phyloP scores from a whole-genome alignment of 2,888 invertebrate species.

The Cancer borealis region DNA sequence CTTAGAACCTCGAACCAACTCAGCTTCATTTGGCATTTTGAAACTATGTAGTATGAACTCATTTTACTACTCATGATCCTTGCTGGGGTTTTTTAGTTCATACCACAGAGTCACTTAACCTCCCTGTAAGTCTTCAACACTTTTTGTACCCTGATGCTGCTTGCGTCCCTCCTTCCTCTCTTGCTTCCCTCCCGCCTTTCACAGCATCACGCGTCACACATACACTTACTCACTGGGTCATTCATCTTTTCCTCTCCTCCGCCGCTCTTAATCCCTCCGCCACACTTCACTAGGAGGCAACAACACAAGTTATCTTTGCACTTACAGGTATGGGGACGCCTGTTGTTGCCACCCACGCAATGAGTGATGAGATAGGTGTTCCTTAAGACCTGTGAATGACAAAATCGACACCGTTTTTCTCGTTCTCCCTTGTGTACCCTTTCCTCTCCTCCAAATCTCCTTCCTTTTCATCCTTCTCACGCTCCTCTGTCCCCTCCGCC shows the following conservation, averaged over 20 bases:
- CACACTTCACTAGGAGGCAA: neutral
- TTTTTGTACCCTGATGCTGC: conserved; percentile 9
- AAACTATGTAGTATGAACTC: neutral
- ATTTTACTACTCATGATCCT: neutral
- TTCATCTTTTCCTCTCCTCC: neutral
- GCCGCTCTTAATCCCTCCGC: neutral
- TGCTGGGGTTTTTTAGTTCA: neutral
- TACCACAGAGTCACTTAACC: neutral
- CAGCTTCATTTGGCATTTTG: neutral
- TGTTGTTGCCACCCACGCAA: neutral
- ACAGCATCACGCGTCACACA: neutral
- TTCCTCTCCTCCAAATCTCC: conserved; percentile 10
- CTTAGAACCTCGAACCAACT: neutral
- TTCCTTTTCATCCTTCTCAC: conserved; percentile 13
- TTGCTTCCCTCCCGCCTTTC: neutral
- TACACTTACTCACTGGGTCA: conserved; percentile 5
- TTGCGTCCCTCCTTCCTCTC: neutral
- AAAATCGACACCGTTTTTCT: neutral
- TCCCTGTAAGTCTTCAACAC: neutral
- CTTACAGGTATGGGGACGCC: conserved; percentile 34
- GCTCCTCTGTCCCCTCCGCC: neutral
- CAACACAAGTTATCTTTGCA: neutral
- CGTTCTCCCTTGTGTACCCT: neutral
- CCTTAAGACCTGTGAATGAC: neutral
- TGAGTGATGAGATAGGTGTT: neutral